A percentile compares a stretch with the other conserved stretches of the same genome.
phyloP scores from a whole-genome alignment of 2,888 invertebrate genomes.

The Agrypnus murinus region DNA sequence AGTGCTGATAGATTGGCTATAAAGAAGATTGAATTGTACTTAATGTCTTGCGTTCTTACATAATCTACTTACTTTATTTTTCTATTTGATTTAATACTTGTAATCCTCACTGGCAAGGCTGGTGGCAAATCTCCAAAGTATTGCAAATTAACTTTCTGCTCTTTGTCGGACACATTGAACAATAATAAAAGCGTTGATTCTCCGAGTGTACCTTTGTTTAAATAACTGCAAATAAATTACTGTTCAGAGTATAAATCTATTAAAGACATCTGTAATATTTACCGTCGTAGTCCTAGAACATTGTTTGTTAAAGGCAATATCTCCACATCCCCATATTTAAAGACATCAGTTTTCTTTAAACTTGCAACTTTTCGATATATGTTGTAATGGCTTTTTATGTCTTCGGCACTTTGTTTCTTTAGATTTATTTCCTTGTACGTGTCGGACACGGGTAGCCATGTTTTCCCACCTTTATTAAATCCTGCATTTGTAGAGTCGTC shows the following conservation, averaged over 20 bases:
- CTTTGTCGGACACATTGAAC: slow-evolving; percentile 21
- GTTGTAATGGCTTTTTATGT: slow-evolving; percentile 75
- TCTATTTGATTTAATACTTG: slow-evolving; percentile 30
- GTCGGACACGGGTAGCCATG: slow-evolving; percentile 82
- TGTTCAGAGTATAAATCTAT: too few species aligned
- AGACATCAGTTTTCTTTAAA: slow-evolving; percentile 72
- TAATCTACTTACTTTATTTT: slow-evolving; percentile 27
- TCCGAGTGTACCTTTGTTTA: too few species aligned
- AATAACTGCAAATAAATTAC: not conserved
- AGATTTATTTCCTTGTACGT: slow-evolving; percentile 78
- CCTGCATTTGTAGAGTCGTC: slow-evolving; percentile 76
- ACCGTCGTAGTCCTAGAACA: slow-evolving; percentile 40
- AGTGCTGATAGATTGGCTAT: not conserved
- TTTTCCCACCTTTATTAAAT: slow-evolving; percentile 68
- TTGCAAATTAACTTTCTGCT: slow-evolving; percentile 20
- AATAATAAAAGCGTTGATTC: slow-evolving; percentile 30
- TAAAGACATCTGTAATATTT: not conserved
- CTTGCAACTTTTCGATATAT: slow-evolving; percentile 76
- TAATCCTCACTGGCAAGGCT: slow-evolving; percentile 30
- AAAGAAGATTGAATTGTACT: not conserved
- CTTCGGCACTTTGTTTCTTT: slow-evolving; percentile 69
- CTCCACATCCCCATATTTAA: slow-evolving; percentile 74
- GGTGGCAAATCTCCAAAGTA: slow-evolving; percentile 5
- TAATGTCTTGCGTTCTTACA: too few species aligned
- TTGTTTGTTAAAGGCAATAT: slow-evolving; percentile 70